Percentiles rank a stretch among this genome's conserved stretches.
Evolutionary conservation across 2,888 invertebrate species (phyloP).

Genomic region (Mimumesa dahlbomi): DNA sequence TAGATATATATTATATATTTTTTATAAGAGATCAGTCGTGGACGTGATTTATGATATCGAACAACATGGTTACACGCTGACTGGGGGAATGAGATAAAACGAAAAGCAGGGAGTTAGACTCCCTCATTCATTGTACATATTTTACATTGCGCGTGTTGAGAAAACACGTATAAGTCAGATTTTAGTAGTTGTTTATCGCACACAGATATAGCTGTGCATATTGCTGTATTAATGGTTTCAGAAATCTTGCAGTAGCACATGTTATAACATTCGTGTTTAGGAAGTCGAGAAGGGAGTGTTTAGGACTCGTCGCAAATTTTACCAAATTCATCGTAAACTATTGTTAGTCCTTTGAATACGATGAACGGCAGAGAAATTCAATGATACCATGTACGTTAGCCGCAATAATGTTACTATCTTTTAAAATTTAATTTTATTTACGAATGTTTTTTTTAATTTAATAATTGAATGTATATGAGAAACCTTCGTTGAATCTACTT

Average conservation of each 20-base stretch:
- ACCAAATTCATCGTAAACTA: slow-evolving; percentile 3
- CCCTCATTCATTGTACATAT: slow-evolving; percentile 57
- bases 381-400: too few relatives aligned
- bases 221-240: slow-evolving; percentile 58
- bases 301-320: slow-evolving; percentile 31
- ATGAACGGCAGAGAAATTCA: background rate
- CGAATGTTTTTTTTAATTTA: too few relatives aligned
- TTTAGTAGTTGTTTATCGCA: slow-evolving; percentile 58
- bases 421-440: too few relatives aligned
- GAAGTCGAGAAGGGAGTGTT: slow-evolving; percentile 47
- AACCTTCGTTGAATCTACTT: too few relatives aligned
- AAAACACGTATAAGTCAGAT: slow-evolving; percentile 37
- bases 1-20: slow-evolving; percentile 60
- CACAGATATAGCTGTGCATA: slow-evolving; percentile 48
- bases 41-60: slow-evolving; percentile 42
- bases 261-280: slow-evolving; percentile 44
- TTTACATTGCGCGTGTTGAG: slow-evolving; percentile 54
- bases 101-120: slow-evolving; percentile 37
- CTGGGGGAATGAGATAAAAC: slow-evolving; percentile 25
- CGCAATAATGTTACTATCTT: too few relatives aligned
- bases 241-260: slow-evolving; percentile 49
- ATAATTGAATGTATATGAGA: too few relatives aligned
- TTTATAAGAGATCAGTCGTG: slow-evolving; percentile 63
- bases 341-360: background rate
- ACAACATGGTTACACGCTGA: slow-evolving; percentile 37